Base-by-base conservation (phyloP, 2,797 vertebrate genomes). In the Lacerta bilineata region DNA sequence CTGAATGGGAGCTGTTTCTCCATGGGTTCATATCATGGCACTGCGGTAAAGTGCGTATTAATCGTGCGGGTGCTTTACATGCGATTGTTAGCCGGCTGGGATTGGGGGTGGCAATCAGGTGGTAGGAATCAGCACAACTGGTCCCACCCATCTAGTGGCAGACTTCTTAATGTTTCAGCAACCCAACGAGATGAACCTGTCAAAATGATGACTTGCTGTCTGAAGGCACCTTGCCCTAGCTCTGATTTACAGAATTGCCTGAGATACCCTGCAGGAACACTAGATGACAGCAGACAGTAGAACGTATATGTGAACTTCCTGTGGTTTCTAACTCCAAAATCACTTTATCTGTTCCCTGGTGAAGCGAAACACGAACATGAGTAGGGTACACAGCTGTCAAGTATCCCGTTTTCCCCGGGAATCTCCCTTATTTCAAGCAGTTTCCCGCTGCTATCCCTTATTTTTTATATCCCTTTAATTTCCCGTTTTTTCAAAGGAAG, bases 201-300 rank as follows among this genome's bases (percentile, higher is more conserved):
- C 15, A n/a, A 59, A 55, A 79, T 29, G 5, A 50, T n/a, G 29
- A 5, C 17, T 59, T 20, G 50, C n/a, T 50, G 3, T 39, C 59
- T 11, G 55, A 80, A 64, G 11, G 2, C 33, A 81, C 36, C 6
- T 64, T 39, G 59, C 25, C 27, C 80, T 29, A 17, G 29, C 46
- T 61, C 2, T 20, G 64, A 80, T 83, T 3, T 0, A 50, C 29
- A 20, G 61, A 55, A 59, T 55, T 83, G 6, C 41, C n/a, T 86
- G 29, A 23, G 78, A 36, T 83, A 88, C 39, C 33, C 0, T 41
- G 4, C 76, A 43, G 66, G 84, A 92, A 84, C 94, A 74, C 90
- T 83, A 94, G 94, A 87, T 94, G 95, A 93, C 94, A 93, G 91
- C 86, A 89, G 6, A 68, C 90, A 85, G 74, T 83, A 50, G 9